Conservation (phyloP, 2,797 vertebrate genomes). For the Apogon hyalosoma region DNA sequence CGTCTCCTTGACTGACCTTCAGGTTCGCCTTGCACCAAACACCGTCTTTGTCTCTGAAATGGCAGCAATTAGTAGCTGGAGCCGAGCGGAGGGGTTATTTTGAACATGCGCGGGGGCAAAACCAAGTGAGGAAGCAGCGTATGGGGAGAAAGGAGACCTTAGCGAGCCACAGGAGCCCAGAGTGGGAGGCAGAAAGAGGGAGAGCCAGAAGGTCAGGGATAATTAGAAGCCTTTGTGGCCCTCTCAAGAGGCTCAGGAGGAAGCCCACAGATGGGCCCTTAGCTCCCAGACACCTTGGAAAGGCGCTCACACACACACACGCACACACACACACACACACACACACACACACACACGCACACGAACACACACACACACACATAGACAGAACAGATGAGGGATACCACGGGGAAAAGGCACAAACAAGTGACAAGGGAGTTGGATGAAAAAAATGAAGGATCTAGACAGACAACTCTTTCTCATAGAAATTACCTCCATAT, state of each 20-base stretch:
- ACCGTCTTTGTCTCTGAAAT: conserved; percentile 76
- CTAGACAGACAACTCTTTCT: background rate
- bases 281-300: conserved; percentile 65
- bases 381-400: conserved; percentile 51
- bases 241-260: conserved; percentile 81
- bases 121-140: conserved; percentile 51
- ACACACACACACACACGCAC: too few species aligned
- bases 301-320: conserved; percentile 30
- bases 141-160: conserved; percentile 57
- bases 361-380: conserved; percentile 29
- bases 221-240: conserved; percentile 86
- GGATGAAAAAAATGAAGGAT: background rate
- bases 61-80: conserved; percentile 80
- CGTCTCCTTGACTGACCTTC: conserved; percentile 82
- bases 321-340: conserved; percentile 34
- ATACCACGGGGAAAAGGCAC: conserved; percentile 38
- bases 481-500: too few species aligned
- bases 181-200: conserved; percentile 68
- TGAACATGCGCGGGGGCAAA: conserved; percentile 67
- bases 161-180: conserved; percentile 63
- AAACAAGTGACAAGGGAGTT: conserved; percentile 46
- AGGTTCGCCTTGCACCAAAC: conserved; percentile 64
- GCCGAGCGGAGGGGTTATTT: conserved; percentile 74
- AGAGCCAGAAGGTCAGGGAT: conserved; percentile 86
- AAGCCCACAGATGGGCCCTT: conserved; percentile 78